Evolutionary conservation across 2,888 invertebrate genomes (phyloP).

Genomic region (Phoenoteleia sp.): DNA sequence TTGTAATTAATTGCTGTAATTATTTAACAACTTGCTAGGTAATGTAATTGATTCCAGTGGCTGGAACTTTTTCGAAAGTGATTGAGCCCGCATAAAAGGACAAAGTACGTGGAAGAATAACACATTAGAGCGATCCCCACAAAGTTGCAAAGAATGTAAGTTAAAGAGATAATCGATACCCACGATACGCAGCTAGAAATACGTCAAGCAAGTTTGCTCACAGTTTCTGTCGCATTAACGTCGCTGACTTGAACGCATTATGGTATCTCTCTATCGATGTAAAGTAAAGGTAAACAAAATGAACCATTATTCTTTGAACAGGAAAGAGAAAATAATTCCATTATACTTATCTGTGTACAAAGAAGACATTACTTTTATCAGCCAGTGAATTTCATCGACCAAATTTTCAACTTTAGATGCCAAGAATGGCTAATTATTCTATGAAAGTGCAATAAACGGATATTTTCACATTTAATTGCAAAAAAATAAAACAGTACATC

Average conservation of each 20-base stretch:
- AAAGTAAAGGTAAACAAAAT: conserved; percentile 68
- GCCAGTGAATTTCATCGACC: conserved; percentile 13
- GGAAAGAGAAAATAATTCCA: conserved; percentile 56
- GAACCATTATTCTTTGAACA: conserved; percentile 50
- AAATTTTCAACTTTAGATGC: neutral
- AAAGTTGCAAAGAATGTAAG: conserved; percentile 41
- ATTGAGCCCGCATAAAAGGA: conserved; percentile 36
- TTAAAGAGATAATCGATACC: conserved; percentile 68
- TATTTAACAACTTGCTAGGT: conserved; percentile 24
- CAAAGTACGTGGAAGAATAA: conserved; percentile 25
- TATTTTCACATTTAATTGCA: too few relatives aligned
- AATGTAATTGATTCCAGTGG: conserved; percentile 22
- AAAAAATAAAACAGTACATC: too few relatives aligned
- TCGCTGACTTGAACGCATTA: conserved; percentile 61
- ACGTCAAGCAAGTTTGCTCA: conserved; percentile 52
- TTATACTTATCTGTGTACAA: conserved; percentile 56
- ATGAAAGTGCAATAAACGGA: too few relatives aligned
- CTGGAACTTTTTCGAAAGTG: neutral
- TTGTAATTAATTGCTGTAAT: conserved; percentile 23
- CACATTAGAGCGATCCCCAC: conserved; percentile 48
- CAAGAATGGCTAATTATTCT: too few relatives aligned
- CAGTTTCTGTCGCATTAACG: conserved; percentile 63
- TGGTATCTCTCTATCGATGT: conserved; percentile 57
- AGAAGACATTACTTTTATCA: conserved; percentile 22
- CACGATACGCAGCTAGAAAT: conserved; percentile 17